Conservation (phyloP, 1,140 invertebrate species). For the Drosophila yakuba region DNA sequence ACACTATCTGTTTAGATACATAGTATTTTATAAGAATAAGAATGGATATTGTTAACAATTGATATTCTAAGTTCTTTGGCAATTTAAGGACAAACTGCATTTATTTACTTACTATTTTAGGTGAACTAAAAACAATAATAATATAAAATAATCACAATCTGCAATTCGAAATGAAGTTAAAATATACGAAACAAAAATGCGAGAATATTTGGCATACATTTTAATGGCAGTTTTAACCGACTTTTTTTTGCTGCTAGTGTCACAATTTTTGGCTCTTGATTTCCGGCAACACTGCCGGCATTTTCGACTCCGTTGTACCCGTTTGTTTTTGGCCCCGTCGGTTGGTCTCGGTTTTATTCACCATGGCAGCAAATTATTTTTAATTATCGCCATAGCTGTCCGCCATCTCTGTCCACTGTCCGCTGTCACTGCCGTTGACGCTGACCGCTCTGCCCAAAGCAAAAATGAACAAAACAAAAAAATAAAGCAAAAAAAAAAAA, state of each 20-base stretch:
- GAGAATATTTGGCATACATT: background rate
- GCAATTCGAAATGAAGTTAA: background rate
- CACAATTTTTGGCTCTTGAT: conserved; percentile 17
- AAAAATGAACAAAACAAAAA: conserved; percentile 5
- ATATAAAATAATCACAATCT: too few species aligned
- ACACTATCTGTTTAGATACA: too few species aligned
- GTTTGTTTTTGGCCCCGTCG: conserved; percentile 36
- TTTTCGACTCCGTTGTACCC: conserved; percentile 3
- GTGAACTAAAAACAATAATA: background rate
- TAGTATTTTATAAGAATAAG: too few species aligned
- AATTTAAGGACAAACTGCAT: too few species aligned
- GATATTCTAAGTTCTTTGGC: too few species aligned
- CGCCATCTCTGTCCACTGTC: conserved; percentile 53
- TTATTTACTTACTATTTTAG: too few species aligned
- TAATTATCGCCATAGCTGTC: conserved; percentile 73
- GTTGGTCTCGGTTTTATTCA: conserved; percentile 47
- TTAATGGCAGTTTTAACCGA: conserved; percentile 6
- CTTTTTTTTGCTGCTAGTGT: conserved; percentile 1
- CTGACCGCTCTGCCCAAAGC: conserved; percentile 32
- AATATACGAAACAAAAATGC: background rate
- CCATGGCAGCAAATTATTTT: conserved; percentile 70
- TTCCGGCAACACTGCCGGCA: conserved; percentile 30
- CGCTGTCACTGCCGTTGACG: conserved; percentile 58
- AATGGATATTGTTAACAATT: too few species aligned
- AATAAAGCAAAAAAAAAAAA: background rate